Conservation (phyloP, 2,113 vertebrate genomes). For the Myiozetetes cayanensis region DNA sequence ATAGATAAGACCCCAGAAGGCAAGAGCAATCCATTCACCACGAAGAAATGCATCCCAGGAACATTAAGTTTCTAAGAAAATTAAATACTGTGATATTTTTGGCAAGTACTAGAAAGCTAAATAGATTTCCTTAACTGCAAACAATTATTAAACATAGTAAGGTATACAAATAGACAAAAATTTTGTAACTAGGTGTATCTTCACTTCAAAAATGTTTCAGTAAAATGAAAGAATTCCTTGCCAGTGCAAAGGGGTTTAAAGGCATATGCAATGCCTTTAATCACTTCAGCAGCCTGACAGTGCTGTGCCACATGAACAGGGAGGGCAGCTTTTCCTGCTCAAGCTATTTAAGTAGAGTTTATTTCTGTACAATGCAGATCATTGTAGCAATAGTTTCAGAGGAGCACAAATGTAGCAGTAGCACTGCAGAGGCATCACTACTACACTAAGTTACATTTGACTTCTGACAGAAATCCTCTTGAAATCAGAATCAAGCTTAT, state of each 20-base stretch:
- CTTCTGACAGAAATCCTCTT: neutral
- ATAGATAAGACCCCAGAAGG: neutral
- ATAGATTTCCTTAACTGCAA: neutral
- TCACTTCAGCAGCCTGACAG: neutral
- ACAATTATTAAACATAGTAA: neutral
- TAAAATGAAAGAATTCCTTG: neutral
- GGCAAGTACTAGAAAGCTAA: neutral
- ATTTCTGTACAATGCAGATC: neutral
- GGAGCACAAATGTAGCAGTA: neutral
- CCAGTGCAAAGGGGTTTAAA: neutral
- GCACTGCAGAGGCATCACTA: neutral
- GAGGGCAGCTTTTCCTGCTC: neutral
- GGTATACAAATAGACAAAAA: neutral
- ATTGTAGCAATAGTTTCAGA: neutral
- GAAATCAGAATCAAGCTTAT: neutral
- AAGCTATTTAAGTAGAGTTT: neutral
- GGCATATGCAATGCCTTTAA: neutral
- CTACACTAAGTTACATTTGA: neutral
- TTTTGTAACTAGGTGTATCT: neutral
- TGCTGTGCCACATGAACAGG: neutral
- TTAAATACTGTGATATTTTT: neutral
- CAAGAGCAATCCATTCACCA: neutral
- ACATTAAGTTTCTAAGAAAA: neutral
- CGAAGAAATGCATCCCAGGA: neutral
- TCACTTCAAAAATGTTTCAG: neutral